A percentile compares a stretch with the other conserved stretches of the same genome.
Conservation (phyloP, 2,888 invertebrate genomes). For the Sialis lutaria region DNA sequence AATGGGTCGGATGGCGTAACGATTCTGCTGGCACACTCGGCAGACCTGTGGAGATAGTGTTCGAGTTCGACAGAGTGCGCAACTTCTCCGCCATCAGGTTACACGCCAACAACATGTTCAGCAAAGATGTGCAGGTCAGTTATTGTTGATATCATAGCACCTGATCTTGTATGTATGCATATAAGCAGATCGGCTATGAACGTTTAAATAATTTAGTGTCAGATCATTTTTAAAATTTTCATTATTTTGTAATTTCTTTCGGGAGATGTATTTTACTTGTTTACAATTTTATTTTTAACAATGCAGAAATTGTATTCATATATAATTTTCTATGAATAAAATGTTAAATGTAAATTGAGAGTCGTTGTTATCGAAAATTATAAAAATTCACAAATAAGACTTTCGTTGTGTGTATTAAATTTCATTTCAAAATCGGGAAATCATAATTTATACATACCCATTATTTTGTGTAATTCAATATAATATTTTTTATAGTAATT, state of each 20-base stretch:
- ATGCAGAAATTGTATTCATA: too few species aligned
- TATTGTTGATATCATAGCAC: constrained; percentile 7
- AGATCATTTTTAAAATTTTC: background rate
- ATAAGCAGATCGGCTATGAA: background rate
- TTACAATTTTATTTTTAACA: too few species aligned
- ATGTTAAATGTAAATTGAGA: too few species aligned
- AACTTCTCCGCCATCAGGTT: constrained; percentile 60
- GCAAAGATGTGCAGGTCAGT: constrained; percentile 54
- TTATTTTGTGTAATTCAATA: too few species aligned
- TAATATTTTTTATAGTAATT: too few species aligned
- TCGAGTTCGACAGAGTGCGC: constrained; percentile 59
- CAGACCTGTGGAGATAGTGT: constrained; percentile 52
- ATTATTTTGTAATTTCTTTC: background rate
- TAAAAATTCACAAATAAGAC: too few species aligned
- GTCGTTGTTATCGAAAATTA: too few species aligned
- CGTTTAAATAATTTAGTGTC: background rate
- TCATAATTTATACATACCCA: too few species aligned
- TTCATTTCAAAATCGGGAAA: too few species aligned
- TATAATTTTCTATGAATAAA: too few species aligned
- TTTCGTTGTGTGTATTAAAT: too few species aligned
- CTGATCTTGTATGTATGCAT: background rate
- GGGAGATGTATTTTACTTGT: too few species aligned
- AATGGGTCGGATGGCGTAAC: constrained; percentile 73
- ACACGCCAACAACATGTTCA: constrained; percentile 60
- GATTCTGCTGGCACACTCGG: constrained; percentile 42